A percentile compares a stretch with the other conserved stretches of the same genome.
phyloP scores from a whole-genome alignment of 2,888 invertebrate species.

The Pammene aurita region DNA sequence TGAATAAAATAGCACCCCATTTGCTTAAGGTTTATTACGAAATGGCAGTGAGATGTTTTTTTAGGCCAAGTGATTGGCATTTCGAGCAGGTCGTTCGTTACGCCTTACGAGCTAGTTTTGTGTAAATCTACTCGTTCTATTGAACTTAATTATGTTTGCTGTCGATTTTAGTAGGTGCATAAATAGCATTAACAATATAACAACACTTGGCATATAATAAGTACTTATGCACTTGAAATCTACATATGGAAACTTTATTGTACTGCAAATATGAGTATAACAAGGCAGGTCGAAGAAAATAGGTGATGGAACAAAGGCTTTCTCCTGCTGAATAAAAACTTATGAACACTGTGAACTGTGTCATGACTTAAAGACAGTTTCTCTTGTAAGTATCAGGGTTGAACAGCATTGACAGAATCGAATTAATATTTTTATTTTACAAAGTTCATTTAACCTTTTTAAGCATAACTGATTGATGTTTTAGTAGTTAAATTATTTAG shows the following conservation, averaged over 20 bases:
- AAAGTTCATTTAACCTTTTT: too few species aligned
- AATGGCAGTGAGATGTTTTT: slow-evolving; percentile 69
- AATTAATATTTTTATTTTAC: too few species aligned
- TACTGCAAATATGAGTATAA: too few species aligned
- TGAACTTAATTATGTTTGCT: slow-evolving; percentile 54
- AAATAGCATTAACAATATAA: too few species aligned
- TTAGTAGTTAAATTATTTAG: neutral
- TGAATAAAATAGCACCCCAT: slow-evolving; percentile 57
- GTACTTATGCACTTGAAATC: too few species aligned
- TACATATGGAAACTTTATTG: too few species aligned
- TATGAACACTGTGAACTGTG: neutral
- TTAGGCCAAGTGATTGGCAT: slow-evolving; percentile 76
- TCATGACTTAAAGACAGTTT: neutral
- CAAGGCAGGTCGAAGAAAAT: neutral
- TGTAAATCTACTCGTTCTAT: slow-evolving; percentile 57
- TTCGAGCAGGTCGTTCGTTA: slow-evolving; percentile 68
- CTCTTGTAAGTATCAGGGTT: neutral
- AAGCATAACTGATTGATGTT: too few species aligned
- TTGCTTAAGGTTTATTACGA: slow-evolving; percentile 58
- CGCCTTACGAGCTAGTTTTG: slow-evolving; percentile 59
- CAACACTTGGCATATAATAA: too few species aligned
- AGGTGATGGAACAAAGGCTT: neutral
- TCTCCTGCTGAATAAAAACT: neutral
- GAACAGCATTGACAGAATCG: too few species aligned
- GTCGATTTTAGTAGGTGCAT: too few species aligned